Evolutionary conservation across 2,113 vertebrate species (phyloP).

Genomic region (Barnardius zonarius): DNA sequence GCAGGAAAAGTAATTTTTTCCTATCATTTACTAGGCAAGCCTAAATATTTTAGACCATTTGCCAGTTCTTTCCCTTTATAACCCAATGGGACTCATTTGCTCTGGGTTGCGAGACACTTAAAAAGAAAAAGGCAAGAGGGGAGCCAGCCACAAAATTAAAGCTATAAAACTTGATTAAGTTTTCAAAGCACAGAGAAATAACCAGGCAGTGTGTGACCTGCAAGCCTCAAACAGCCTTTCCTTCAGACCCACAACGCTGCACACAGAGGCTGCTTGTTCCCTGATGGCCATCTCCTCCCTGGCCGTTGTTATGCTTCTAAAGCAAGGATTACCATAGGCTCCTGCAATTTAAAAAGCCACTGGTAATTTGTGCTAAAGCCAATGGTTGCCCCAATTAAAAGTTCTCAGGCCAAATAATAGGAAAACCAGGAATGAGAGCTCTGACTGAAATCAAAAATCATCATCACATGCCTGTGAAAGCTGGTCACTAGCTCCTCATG

Average conservation of each 20-base stretch:
- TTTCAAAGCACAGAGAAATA: conserved; percentile 25
- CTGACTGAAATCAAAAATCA: not conserved
- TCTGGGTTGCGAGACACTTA: not conserved
- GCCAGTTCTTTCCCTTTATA: not conserved
- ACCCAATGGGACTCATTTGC: not conserved
- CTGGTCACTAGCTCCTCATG: not conserved
- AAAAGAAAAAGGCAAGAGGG: not conserved
- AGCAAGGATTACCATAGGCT: not conserved
- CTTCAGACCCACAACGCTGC: fast-evolving
- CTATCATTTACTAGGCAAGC: not conserved
- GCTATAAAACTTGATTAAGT: conserved; percentile 38
- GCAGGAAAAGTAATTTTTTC: not conserved
- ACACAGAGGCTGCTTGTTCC: not conserved
- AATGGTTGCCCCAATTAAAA: not conserved
- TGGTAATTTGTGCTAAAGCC: not conserved
- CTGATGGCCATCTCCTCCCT: not conserved
- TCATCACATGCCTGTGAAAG: not conserved
- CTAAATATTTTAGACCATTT: not conserved
- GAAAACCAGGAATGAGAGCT: not conserved
- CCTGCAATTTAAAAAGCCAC: not conserved
- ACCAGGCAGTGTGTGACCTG: not conserved
- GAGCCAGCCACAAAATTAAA: conserved; percentile 27
- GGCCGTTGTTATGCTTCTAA: not conserved
- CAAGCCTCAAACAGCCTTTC: not conserved
- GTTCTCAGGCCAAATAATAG: not conserved